Conservation (phyloP, 2,797 vertebrate species). For the Urosaurus nigricauda region DNA sequence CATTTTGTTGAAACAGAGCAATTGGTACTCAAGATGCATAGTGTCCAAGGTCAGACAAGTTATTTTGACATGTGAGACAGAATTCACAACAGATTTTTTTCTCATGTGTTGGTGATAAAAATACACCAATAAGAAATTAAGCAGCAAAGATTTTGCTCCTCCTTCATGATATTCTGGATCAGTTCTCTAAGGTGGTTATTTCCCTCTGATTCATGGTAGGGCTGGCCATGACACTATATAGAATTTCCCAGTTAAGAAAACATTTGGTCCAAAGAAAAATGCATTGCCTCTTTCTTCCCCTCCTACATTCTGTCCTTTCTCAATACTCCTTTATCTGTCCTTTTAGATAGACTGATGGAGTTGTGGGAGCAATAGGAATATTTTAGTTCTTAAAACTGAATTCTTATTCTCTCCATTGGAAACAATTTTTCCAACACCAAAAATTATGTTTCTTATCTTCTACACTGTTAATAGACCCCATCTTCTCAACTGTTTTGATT, state of each 20-base stretch:
- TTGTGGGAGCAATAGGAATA: not conserved
- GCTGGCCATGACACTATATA: too few relatives aligned
- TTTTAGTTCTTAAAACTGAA: not conserved
- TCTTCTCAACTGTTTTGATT: not conserved
- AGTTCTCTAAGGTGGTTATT: too few relatives aligned
- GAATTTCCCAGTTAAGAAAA: not conserved
- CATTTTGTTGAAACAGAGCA: not conserved
- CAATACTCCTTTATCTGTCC: not conserved
- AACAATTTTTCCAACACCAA: not conserved
- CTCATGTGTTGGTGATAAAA: too few relatives aligned
- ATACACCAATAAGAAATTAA: too few relatives aligned
- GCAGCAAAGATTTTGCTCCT: too few relatives aligned
- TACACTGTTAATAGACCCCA: not conserved
- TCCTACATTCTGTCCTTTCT: not conserved
- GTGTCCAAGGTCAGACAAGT: not conserved
- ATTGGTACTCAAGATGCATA: not conserved
- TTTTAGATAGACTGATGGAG: not conserved
- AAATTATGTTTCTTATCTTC: not conserved
- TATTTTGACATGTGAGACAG: too few relatives aligned
- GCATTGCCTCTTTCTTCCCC: not conserved
- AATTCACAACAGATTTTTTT: too few relatives aligned
- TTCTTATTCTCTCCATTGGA: not conserved
- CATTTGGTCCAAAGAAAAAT: not conserved
- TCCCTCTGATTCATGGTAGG: too few relatives aligned
- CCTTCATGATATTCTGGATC: too few relatives aligned